These are phyloP conservation scores for Achatina immaculata DNA, from an alignment of 1,140 invertebrate species.

Conservation along the genomic window DNA sequence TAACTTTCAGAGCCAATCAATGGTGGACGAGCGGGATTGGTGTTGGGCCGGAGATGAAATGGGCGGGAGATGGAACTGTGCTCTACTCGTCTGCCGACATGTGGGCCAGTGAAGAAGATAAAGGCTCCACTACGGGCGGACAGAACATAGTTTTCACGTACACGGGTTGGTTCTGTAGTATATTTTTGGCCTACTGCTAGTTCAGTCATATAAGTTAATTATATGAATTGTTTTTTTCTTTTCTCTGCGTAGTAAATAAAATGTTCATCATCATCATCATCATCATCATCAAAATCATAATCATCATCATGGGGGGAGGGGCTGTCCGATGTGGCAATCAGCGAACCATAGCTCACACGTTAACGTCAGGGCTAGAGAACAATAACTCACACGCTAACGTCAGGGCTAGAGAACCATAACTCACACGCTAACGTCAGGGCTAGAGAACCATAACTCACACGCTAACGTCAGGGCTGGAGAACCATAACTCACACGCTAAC, in stretches of 20 bases:
- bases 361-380: no score
- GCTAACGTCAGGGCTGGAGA: no score
- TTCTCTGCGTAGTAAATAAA: neutral
- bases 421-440: no score
- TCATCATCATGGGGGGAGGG: no score
- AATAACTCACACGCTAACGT: no score
- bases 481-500: no score
- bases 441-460: no score
- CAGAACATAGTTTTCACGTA: neutral
- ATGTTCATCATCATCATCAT: neutral
- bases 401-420: no score
- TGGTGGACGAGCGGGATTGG: conserved; percentile 55
- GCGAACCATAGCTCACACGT: no score
- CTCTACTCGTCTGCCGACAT: neutral
- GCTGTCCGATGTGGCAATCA: no score
- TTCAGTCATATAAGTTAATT: neutral
- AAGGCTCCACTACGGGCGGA: neutral
- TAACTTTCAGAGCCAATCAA: conserved; percentile 32
- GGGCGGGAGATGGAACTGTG: conserved; percentile 53
- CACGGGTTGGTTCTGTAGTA: neutral
- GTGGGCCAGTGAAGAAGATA: neutral
- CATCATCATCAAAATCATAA: no score
- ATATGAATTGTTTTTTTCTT: no score
- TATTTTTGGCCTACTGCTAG: neutral
- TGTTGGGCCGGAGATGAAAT: conserved; percentile 36